A percentile compares a stretch with the other conserved stretches of the same genome.
Evolutionary conservation across 2,113 vertebrate species (phyloP).

Genomic region (Heterotis niloticus): DNA sequence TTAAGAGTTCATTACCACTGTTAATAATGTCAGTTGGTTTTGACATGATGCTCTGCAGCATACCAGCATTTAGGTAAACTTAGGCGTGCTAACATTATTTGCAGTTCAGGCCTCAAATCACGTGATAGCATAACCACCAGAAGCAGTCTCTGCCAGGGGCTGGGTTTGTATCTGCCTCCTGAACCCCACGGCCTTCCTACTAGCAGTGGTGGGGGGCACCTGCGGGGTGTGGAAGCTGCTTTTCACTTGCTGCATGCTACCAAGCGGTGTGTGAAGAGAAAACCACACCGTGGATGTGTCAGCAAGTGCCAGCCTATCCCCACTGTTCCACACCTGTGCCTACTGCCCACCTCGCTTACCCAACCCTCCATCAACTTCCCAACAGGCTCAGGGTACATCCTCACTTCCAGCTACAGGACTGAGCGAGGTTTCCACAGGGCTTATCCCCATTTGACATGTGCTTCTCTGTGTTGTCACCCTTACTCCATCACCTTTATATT

Average conservation of each 20-base stretch:
- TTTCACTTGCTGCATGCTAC: neutral
- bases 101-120: too few species aligned
- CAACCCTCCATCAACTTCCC: neutral
- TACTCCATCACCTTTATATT: neutral
- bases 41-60: too few species aligned
- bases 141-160: too few species aligned
- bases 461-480: neutral
- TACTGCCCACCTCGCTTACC: neutral
- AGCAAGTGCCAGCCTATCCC: too few species aligned
- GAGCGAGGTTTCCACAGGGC: neutral
- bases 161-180: neutral
- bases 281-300: too few species aligned
- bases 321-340: neutral
- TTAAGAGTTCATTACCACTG: too few species aligned
- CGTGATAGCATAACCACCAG: too few species aligned
- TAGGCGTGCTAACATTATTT: too few species aligned
- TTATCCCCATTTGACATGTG: neutral
- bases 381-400: neutral
- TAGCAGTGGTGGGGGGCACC: neutral
- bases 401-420: neutral
- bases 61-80: too few species aligned
- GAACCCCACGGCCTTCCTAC: neutral
- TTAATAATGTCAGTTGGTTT: too few species aligned
- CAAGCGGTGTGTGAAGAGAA: neutral
- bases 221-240: neutral